Evolutionary conservation across 2,113 vertebrate species (phyloP).

Genomic region (cat (Felis catus)): F.catus_Fca126_mat1.0 CM031419.1:126051001-126051500

Average conservation of each 20-base stretch:
- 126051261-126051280: neutral
- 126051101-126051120: neutral
- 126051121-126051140: neutral
- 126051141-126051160: neutral
- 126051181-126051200: neutral
- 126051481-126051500: neutral
- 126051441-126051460: neutral
- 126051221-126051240: neutral
- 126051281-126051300: neutral
- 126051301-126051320: neutral
- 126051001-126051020: neutral
- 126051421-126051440: neutral
- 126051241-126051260: neutral
- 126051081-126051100: neutral
- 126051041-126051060: neutral
- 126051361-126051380: neutral
- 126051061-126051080: neutral
- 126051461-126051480: neutral
- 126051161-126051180: neutral
- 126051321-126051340: neutral
- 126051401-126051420: neutral
- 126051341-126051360: neutral
- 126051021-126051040: neutral
- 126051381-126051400: neutral
- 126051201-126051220: neutral